Conservation (phyloP, 2,888 invertebrate genomes). For the Branchellion lobata region DNA sequence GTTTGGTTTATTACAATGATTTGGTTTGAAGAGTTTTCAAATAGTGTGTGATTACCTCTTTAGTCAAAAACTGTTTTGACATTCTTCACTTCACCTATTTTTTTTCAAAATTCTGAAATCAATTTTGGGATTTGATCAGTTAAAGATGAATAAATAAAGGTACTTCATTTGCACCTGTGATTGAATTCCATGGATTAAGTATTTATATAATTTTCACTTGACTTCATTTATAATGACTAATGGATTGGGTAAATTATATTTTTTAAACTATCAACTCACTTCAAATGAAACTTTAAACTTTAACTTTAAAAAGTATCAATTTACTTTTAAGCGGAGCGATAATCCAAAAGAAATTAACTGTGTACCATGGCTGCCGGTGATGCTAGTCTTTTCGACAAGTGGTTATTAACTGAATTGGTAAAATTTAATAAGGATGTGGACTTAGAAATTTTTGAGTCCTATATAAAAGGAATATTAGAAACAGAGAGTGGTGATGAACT, state of each 20-base stretch:
- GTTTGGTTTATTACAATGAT: too few relatives aligned
- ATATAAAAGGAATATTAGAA: constrained; percentile 2
- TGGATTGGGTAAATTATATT: background rate
- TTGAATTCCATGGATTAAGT: background rate
- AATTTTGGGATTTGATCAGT: too few relatives aligned
- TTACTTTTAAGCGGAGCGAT: background rate
- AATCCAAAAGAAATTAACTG: background rate
- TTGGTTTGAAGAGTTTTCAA: too few relatives aligned
- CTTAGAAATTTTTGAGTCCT: background rate
- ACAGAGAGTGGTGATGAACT: constrained; percentile 1
- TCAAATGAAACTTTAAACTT: too few relatives aligned
- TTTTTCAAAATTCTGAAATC: too few relatives aligned
- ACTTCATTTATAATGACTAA: background rate
- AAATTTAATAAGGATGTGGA: background rate
- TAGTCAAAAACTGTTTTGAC: constrained; percentile 4
- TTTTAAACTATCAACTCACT: background rate
- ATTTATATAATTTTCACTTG: background rate
- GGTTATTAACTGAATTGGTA: background rate
- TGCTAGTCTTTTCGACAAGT: background rate
- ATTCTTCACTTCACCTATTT: too few relatives aligned
- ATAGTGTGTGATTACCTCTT: too few relatives aligned
- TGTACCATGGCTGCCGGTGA: background rate
- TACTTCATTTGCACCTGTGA: background rate
- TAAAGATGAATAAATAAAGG: background rate
- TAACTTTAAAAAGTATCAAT: too few relatives aligned